Conservation (phyloP, 2,113 vertebrate species). For the Marmota flaviventris region DNA sequence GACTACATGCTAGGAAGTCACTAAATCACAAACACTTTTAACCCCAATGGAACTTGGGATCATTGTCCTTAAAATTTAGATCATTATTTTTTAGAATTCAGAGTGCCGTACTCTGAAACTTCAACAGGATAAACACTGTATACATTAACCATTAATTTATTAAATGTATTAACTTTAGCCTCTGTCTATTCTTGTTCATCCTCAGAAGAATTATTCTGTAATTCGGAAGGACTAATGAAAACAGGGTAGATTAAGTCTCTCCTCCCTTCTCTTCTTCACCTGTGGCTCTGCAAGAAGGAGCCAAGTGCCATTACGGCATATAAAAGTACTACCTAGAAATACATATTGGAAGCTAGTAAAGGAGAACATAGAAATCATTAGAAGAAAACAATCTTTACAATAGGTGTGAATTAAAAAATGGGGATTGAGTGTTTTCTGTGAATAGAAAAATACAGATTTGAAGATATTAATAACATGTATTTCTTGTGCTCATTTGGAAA, state of each 20-base stretch:
- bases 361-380: neutral
- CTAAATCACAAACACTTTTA: neutral
- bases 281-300: neutral
- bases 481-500: slow-evolving; percentile 13
- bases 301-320: neutral
- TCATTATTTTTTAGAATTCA: neutral
- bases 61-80: neutral
- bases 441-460: neutral
- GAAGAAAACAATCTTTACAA: neutral
- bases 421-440: neutral
- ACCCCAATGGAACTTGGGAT: neutral
- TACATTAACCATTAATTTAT: neutral
- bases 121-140: neutral
- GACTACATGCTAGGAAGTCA: neutral
- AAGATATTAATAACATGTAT: neutral
- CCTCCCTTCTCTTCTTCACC: neutral
- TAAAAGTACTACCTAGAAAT: neutral
- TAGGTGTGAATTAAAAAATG: neutral
- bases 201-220: neutral
- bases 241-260: neutral
- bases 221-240: neutral
- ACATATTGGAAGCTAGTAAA: neutral
- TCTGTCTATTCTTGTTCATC: neutral
- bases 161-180: neutral
- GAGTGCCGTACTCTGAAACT: neutral